Base-by-base conservation (phyloP, 2,888 invertebrate species). In the Ferdinandea cuprea region DNA sequence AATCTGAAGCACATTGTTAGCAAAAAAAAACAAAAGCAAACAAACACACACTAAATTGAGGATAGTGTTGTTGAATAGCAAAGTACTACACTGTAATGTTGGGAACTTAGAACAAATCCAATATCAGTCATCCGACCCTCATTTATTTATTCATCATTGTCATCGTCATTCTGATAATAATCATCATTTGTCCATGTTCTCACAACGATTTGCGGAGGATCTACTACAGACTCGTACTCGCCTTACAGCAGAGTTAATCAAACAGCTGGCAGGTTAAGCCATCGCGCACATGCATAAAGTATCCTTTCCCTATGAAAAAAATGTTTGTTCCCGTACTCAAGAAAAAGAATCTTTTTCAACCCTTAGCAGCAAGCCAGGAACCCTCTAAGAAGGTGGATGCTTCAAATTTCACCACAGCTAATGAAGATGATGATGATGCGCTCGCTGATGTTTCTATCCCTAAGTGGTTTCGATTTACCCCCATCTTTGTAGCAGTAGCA, bases 381-480 rank as follows among this genome's bases (percentile, higher is more conserved):
- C 17, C 28, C 19, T 42, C 52, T 17, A 66, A 37, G 56, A 52
- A 72, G 65, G 50, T 59, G 44, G 58, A 56, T 4, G 44, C 59
- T 44, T 78, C 35, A 44, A 35, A 65, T 78, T 65, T 78, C 72
- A 65, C 35, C 42, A 35, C 52, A 28, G 40, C 28, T 54, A 50
- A 66, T 30, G 66, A 54, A 19, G 52, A 58, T 69, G 59, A 59
- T 40, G 56, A 65, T 52, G 66, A 42, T 42, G 66, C 37, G 42
- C 25, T 25, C 30, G 42, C 56, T 68, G 68, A 46, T 21, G 58
- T 69, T 73, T 66, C 59, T 32, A 66, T 59, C 66, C 78, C 73
- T 79, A 66, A 79, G 73, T 79, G 78, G 78, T 79, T 65, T 79
- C 40, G 30, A 73, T 54, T 72, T 79, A 73, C 66, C 32, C 58